Evolutionary conservation across 2,113 vertebrate genomes (phyloP).

Genomic region (Glaucomys volans): DNA sequence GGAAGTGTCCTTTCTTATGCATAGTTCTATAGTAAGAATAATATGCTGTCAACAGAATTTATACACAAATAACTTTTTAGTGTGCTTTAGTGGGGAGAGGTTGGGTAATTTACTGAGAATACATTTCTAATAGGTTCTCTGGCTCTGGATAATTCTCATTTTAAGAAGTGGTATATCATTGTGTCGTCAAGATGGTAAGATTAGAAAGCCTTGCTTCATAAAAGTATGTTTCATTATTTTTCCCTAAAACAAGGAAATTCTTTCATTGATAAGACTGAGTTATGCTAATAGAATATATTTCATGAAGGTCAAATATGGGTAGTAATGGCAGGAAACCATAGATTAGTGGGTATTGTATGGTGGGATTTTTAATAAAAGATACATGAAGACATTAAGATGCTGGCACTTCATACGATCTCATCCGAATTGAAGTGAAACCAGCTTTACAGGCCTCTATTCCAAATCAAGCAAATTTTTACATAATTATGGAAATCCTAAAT

Average conservation of each 20-base stretch:
- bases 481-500: background rate
- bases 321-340: background rate
- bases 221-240: background rate
- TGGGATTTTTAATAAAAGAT: background rate
- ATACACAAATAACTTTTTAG: slow-evolving; percentile 56
- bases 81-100: slow-evolving; percentile 33
- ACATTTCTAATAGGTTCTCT: slow-evolving; percentile 44
- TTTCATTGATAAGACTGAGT: background rate
- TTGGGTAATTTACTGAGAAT: slow-evolving; percentile 28
- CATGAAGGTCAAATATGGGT: background rate
- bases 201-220: background rate
- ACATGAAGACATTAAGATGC: background rate
- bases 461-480: background rate
- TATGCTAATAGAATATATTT: background rate
- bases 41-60: slow-evolving; percentile 63
- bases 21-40: slow-evolving; percentile 32
- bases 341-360: background rate
- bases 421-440: background rate
- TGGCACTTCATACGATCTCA: background rate
- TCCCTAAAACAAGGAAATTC: background rate
- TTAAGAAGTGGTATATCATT: slow-evolving; percentile 22
- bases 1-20: slow-evolving; percentile 16
- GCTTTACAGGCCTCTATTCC: background rate
- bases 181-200: background rate
- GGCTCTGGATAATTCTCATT: background rate